Percentiles rank a stretch among this genome's conserved stretches.
Evolutionary conservation across 2,113 vertebrate genomes (phyloP).

Genomic region (Erpornis zantholeuca): DNA sequence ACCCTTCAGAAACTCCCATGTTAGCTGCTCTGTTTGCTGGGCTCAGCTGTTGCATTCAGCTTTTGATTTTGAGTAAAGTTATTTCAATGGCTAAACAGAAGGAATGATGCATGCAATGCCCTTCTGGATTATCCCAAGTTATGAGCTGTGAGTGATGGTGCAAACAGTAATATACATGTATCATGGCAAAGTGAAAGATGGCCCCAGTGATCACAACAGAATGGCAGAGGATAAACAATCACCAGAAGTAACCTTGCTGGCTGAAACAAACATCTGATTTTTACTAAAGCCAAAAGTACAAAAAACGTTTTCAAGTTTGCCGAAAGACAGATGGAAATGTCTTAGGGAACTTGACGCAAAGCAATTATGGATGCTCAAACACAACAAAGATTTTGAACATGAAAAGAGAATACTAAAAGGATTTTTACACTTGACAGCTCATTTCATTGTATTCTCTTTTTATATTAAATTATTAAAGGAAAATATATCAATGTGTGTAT

Average conservation of each 20-base stretch:
- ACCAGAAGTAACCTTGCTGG: neutral
- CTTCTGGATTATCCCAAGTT: constrained; percentile 26
- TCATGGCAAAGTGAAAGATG: neutral
- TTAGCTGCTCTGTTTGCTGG: constrained; percentile 19
- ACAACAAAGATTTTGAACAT: constrained; percentile 69
- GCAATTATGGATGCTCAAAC: constrained; percentile 65
- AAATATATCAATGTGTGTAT: constrained; percentile 43
- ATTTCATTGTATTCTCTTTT: constrained; percentile 68
- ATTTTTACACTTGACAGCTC: constrained; percentile 69
- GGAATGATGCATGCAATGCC: neutral
- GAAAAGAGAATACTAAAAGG: constrained; percentile 69
- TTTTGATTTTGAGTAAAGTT: constrained; percentile 43
- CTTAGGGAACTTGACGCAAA: constrained; percentile 52
- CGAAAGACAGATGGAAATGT: constrained; percentile 50
- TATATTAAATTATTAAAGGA: constrained; percentile 64
- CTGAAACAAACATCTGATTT: neutral
- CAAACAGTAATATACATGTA: constrained; percentile 36
- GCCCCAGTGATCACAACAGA: constrained; percentile 21
- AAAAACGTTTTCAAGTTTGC: constrained; percentile 15
- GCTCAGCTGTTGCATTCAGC: constrained; percentile 52
- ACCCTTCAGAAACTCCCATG: constrained; percentile 6
- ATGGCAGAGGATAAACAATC: constrained; percentile 20
- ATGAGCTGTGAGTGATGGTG: constrained; percentile 4
- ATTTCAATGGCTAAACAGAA: constrained; percentile 44
- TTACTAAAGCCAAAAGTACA: constrained; percentile 2